Conservation (phyloP, 2,113 vertebrate species). For the Seriola aureovittata region DNA sequence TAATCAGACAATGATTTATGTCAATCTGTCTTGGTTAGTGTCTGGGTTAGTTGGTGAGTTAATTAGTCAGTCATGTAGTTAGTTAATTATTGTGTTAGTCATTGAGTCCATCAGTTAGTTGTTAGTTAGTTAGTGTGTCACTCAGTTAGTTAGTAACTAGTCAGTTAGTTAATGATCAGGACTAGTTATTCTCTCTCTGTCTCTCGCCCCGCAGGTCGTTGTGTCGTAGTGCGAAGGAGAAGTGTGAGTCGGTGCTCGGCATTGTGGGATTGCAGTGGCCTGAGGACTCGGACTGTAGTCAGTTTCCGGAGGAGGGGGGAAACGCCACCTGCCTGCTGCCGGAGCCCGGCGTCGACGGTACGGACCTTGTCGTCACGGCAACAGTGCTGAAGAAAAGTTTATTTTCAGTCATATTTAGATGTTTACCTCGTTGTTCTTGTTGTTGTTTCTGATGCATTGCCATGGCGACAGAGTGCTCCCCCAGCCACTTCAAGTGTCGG, state of each 20-base stretch:
- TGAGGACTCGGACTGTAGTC: slow-evolving; percentile 92
- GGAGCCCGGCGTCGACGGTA: slow-evolving; percentile 91
- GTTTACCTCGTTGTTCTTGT: not conserved
- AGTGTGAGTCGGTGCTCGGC: slow-evolving; percentile 93
- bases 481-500: slow-evolving; percentile 95
- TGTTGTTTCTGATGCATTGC: slow-evolving; percentile 30
- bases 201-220: slow-evolving; percentile 82
- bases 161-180: no score
- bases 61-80: no score
- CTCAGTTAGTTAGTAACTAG: no score
- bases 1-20: no score
- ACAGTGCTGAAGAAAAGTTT: not conserved
- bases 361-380: not conserved
- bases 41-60: no score
- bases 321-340: slow-evolving; percentile 92
- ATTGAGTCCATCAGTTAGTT: no score
- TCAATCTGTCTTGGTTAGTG: no score
- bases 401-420: no score
- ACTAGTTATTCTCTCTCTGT: not conserved
- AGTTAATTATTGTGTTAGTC: no score
- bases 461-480: slow-evolving; percentile 92
- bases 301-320: slow-evolving; percentile 92
- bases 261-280: slow-evolving; percentile 98
- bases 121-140: no score
- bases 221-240: slow-evolving; percentile 91